phyloP scores from a whole-genome alignment of 2,113 vertebrate genomes.

The Bufo bufo region DNA sequence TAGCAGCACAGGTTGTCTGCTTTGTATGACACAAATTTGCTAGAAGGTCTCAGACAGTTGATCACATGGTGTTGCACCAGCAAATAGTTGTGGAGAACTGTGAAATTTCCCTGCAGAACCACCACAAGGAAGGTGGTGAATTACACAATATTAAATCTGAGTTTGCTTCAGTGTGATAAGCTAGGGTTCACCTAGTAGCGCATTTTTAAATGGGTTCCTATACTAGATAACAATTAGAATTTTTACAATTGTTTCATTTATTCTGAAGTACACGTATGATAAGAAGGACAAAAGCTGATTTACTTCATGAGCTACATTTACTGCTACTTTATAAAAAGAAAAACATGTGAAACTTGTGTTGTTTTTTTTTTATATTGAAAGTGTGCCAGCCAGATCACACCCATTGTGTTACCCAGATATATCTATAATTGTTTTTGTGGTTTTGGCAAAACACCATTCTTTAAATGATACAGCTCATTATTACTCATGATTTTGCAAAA shows the following conservation, averaged over 20 bases:
- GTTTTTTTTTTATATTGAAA: neutral
- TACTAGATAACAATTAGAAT: too few relatives aligned
- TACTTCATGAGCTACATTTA: neutral
- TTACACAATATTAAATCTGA: too few relatives aligned
- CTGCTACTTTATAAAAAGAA: neutral
- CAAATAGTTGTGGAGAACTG: too few relatives aligned
- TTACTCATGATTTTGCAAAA: neutral
- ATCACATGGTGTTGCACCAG: too few relatives aligned
- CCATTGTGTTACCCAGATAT: neutral
- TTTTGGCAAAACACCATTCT: constrained; percentile 6
- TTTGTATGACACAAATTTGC: too few relatives aligned
- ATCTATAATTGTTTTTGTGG: neutral
- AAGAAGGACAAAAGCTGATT: neutral
- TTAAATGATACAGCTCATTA: neutral
- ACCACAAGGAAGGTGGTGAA: too few relatives aligned
- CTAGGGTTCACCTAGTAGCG: too few relatives aligned
- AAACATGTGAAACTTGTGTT: neutral
- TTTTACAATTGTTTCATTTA: neutral
- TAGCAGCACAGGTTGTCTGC: too few relatives aligned
- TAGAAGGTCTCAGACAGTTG: too few relatives aligned
- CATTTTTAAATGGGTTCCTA: too few relatives aligned
- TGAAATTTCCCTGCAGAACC: too few relatives aligned
- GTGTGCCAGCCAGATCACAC: constrained; percentile 2
- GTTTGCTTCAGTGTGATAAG: too few relatives aligned
- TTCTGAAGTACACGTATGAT: neutral